Percentiles rank a stretch among this genome's conserved stretches.
These are phyloP conservation scores for Tenrec ecaudatus DNA, from an alignment of 2,113 vertebrate species.

Conservation along the genomic window DNA sequence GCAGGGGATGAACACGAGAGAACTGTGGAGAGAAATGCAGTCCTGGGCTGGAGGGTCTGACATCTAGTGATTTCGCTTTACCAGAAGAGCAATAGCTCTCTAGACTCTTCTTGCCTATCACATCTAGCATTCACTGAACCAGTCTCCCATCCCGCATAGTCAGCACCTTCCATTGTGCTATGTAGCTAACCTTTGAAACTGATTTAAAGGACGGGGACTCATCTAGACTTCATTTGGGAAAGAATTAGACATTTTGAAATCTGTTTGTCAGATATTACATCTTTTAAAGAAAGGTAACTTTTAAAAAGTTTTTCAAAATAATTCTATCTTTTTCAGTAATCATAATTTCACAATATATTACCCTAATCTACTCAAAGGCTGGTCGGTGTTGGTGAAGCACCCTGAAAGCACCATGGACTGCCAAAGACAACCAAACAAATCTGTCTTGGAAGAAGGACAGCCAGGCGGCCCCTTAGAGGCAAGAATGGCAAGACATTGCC, in stretches of 20 bases:
- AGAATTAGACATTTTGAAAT: slow-evolving; percentile 22
- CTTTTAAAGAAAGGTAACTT: neutral
- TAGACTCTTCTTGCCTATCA: neutral
- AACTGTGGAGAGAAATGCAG: neutral
- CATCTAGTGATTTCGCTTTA: neutral
- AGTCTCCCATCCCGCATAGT: neutral
- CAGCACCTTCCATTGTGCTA: neutral
- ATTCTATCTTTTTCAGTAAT: neutral
- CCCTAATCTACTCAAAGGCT: neutral
- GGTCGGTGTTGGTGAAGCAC: too few relatives aligned
- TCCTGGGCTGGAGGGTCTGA: neutral
- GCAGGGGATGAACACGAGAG: neutral
- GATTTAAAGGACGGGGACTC: neutral
- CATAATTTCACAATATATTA: slow-evolving; percentile 5
- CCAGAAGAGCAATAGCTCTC: neutral
- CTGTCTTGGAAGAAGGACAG: too few relatives aligned
- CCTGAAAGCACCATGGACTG: too few relatives aligned
- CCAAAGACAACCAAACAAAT: too few relatives aligned
- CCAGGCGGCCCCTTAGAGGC: too few relatives aligned
- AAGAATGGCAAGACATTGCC: too few relatives aligned
- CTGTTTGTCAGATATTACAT: neutral
- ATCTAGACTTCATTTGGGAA: neutral
- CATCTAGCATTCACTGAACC: neutral
- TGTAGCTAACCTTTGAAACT: neutral
- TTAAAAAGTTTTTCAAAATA: too few relatives aligned